Evolutionary conservation across 2,888 invertebrate genomes (phyloP), one percentile per base, ranked within the genome.

Genomic region (Ophraella communa): DNA sequence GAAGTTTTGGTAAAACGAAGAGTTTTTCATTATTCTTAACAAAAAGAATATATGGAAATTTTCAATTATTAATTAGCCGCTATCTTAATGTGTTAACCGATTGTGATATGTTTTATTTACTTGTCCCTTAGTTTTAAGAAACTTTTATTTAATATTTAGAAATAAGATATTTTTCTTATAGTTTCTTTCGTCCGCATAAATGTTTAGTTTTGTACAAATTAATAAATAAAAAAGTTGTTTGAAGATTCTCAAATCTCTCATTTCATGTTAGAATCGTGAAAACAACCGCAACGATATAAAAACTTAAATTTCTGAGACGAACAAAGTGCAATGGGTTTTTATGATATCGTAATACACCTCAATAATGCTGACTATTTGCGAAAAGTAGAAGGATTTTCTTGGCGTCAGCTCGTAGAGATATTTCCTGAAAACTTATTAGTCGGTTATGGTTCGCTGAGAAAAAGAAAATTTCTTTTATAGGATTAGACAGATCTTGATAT

Each of bases 291-390:
- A 47, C n/a, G 23, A 47, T 21, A 47, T 23, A n/a, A 47, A 47
- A 47, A 47, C 21, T 47, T n/a, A 47, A 47, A 23, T 47, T 47
- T 21, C 47, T 47, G n/a, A 23, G 21, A 47, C 47, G 47, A 51
- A 51, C 49, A 51, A 51, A 51, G 27, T 51, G 49, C 49, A 51
- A 27, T 51, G 49, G 17, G 49, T 27, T 51, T 51, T 51, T 51
- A 27, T 27, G 27, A 51, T 27, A 51, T 51, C 49, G 27, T 51
- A 51, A 51, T 51, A 51, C 49, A 51, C 49, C 27, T 24, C 27
- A 51, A 27, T 51, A 51, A 51, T 51, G 49, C 49, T 51, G 49
- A 51, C 49, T 51, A 17, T 51, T 51, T 23, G 24, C 7, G 17
- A 51, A 27, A 51, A 51, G 23, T 24, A 10, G 27, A 27, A 27